phyloP scores from a whole-genome alignment of 2,113 vertebrate genomes.

The Chrysochloris asiatica region DNA sequence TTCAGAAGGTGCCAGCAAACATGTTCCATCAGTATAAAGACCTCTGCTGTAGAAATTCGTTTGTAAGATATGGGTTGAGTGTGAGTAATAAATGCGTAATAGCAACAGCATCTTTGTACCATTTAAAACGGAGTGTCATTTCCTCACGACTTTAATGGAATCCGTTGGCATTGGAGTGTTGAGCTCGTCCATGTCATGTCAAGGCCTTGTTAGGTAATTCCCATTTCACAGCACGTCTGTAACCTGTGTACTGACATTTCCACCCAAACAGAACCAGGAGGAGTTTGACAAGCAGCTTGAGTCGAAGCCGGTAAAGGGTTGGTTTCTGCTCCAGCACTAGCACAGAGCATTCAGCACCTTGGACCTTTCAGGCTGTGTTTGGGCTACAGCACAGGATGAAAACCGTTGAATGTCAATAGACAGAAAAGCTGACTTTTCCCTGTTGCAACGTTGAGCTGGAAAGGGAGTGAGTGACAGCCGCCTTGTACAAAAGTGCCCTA shows the following conservation, averaged over 20 bases:
- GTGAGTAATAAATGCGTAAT: conserved; percentile 57
- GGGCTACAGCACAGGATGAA: conserved; percentile 25
- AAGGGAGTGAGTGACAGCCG: background rate
- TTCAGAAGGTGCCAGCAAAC: conserved; percentile 2
- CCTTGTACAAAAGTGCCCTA: background rate
- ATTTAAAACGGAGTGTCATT: conserved; percentile 71
- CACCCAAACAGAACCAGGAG: conserved; percentile 60
- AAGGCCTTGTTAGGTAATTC: no score
- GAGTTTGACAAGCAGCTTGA: conserved; percentile 54
- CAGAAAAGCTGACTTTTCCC: background rate
- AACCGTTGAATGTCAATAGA: conserved; percentile 21
- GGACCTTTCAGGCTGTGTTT: no score
- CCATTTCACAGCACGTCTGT: conserved; percentile 62
- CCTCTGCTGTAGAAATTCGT: conserved; percentile 62
- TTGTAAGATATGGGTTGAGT: background rate
- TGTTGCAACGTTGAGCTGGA: background rate
- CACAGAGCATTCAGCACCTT: no score
- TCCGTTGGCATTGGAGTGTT: conserved; percentile 65
- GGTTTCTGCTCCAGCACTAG: no score
- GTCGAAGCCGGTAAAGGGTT: conserved; percentile 73
- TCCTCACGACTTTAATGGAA: conserved; percentile 72
- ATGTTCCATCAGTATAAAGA: conserved; percentile 1
- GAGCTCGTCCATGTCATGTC: conserved; percentile 70
- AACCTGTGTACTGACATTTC: conserved; percentile 65
- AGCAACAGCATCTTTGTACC: conserved; percentile 58